Evolutionary conservation across 2,113 vertebrate species (phyloP), one percentile per base, ranked within the genome.

Genomic region (Oncorhynchus masou): DNA sequence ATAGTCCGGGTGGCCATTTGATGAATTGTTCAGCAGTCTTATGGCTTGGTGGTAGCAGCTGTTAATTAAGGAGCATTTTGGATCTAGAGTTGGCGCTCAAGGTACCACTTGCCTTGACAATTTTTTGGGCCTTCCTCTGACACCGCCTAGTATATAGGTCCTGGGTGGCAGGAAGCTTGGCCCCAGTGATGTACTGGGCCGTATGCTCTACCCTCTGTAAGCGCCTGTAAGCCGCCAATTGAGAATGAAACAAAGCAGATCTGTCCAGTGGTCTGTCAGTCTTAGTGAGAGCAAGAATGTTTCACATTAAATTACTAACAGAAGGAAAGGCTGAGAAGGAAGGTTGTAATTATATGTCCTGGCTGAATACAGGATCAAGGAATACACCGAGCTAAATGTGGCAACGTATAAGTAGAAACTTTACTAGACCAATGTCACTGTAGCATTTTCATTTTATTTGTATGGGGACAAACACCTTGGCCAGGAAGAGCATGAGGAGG

Each of bases 401-500:
- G 59, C 39, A 68, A 16, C 9, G 8, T 19, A 68, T 27, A 16
- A 16, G 31, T 25, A 34, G 15, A 49, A 51, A 66, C 60, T 3
- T 34, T 68, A 15, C 66, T 19, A 27, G 16, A 27, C 19, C 19
- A n/a, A 34, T 3, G 16, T 20, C 2, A 54, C 15, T 54, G 15
- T 5, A 54, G 1, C 51, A 19, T 54, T 19, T 20, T 20, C 0
- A 19, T 39, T 16, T 3, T 7, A 39, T 68, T 68, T 68, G 29
- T 34, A 68, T 34, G 34, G 34, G 64, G n/a, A 51, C 59, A 25
- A 39, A 39, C 67, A 8, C 15, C 59, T 74, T 70, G 83, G 45
- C 85, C 77, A 82, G 69, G 24, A 80, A 79, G 75, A 84, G 70
- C 76, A 79, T 39, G 78, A 85, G 70, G 68, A 73, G 48, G 75